Conservation (phyloP, 2,888 invertebrate species). For the Tipula vernalis region DNA sequence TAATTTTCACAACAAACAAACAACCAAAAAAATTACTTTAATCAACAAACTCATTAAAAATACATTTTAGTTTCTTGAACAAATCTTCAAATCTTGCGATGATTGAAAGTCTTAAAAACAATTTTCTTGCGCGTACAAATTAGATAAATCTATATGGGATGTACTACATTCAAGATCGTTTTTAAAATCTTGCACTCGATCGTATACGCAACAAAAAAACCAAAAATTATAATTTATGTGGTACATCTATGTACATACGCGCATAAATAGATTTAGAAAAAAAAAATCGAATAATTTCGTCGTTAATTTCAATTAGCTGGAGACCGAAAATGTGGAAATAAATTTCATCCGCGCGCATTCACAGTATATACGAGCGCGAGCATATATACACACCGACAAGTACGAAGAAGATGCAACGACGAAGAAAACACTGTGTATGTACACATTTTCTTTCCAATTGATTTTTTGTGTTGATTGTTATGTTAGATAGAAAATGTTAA, state of each 20-base stretch:
- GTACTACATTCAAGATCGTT: not conserved
- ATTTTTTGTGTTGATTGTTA: slow-evolving; percentile 4
- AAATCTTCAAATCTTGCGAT: not conserved
- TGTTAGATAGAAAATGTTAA: not conserved
- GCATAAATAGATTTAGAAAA: not conserved
- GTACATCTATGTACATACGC: not conserved
- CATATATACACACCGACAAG: not conserved
- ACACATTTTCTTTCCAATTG: not conserved
- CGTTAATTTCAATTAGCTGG: not conserved
- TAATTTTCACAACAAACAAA: not conserved
- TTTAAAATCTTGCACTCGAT: not conserved
- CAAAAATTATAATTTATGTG: not conserved
- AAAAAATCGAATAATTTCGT: not conserved
- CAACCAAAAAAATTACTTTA: not conserved
- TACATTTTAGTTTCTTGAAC: not conserved
- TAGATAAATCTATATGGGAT: not conserved
- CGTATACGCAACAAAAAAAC: not conserved
- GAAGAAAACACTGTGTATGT: not conserved
- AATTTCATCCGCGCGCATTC: not conserved
- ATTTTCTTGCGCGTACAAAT: not conserved
- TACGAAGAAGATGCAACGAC: not conserved
- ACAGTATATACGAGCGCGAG: not conserved
- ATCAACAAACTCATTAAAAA: slow-evolving; percentile 4
- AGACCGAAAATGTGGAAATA: not conserved
- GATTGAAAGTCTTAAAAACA: not conserved